phyloP scores from a whole-genome alignment of 2,888 invertebrate genomes.

The Zaprionus lineosus region DNA sequence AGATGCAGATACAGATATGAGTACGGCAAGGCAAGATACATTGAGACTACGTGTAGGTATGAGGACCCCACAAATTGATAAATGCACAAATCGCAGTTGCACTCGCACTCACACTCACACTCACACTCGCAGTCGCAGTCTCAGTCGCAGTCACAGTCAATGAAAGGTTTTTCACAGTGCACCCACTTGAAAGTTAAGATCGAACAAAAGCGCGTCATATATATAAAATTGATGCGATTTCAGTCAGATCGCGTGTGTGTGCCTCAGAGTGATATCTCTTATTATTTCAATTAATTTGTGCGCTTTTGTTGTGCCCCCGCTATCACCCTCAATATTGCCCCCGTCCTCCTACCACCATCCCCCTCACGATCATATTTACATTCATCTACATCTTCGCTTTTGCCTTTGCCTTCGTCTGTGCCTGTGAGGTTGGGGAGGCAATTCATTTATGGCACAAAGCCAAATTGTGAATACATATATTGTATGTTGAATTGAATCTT shows the following conservation, averaged over 20 bases:
- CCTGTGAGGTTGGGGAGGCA: constrained; percentile 32
- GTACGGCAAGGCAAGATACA: not conserved
- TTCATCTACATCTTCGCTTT: too few relatives aligned
- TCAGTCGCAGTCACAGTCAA: constrained; percentile 15
- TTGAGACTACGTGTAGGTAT: constrained; percentile 66
- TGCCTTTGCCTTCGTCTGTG: too few relatives aligned
- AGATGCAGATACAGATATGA: not conserved
- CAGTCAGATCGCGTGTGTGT: constrained; percentile 66
- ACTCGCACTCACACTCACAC: constrained; percentile 14
- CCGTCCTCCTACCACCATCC: too few relatives aligned
- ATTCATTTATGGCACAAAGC: constrained; percentile 34
- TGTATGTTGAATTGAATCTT: constrained; percentile 19
- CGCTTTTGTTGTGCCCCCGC: constrained; percentile 52
- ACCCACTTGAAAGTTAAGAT: constrained; percentile 56
- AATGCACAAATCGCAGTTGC: constrained; percentile 56
- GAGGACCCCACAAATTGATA: constrained; percentile 75
- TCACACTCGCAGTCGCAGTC: constrained; percentile 23
- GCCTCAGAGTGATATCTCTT: constrained; percentile 47
- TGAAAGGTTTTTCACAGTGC: constrained; percentile 43
- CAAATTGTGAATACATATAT: constrained; percentile 55
- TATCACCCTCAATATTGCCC: too few relatives aligned
- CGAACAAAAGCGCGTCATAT: constrained; percentile 39
- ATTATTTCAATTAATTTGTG: constrained; percentile 77
- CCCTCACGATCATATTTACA: too few relatives aligned
- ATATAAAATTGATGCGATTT: constrained; percentile 61